Percentiles rank a stretch among this genome's conserved stretches.
Conservation (phyloP, 1,140 invertebrate genomes). For the Cotesia glomerata region DNA sequence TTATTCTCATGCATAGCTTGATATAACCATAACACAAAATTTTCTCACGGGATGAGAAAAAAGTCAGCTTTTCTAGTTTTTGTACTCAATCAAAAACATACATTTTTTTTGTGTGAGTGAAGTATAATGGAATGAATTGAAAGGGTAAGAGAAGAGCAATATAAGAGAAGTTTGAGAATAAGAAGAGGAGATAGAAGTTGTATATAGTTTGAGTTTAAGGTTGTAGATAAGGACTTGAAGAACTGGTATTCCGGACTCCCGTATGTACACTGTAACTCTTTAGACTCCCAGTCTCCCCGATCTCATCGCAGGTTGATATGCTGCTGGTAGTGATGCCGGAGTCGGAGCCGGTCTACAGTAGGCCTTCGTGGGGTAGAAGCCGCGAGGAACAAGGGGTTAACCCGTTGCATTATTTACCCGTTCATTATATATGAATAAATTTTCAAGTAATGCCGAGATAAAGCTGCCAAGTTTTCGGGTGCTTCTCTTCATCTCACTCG, state of each 20-base stretch:
- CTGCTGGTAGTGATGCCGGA: not conserved
- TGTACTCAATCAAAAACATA: constrained; percentile 23
- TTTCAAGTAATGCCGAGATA: constrained; percentile 65
- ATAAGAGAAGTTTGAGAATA: not conserved
- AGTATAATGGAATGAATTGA: too few relatives aligned
- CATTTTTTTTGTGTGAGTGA: too few relatives aligned
- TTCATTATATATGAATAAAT: constrained; percentile 67
- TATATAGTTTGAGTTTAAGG: not conserved
- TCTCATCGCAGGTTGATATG: constrained; percentile 24
- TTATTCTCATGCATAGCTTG: too few relatives aligned
- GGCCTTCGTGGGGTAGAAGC: constrained; percentile 33
- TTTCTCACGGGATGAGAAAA: too few relatives aligned
- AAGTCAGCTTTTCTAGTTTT: constrained; percentile 49
- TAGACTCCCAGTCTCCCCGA: constrained; percentile 32
- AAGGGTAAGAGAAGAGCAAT: not conserved
- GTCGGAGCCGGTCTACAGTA: constrained; percentile 4
- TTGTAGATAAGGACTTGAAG: not conserved
- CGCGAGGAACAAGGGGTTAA: constrained; percentile 64
- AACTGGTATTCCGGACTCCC: constrained; percentile 16
- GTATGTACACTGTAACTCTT: too few relatives aligned
- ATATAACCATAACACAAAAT: too few relatives aligned
- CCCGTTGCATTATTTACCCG: constrained; percentile 59
- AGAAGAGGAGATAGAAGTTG: not conserved
- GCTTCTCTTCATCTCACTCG: constrained; percentile 30
- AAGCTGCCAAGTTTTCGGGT: constrained; percentile 64